Evolutionary conservation across 2,113 vertebrate species (phyloP).

Genomic region (Rhinolophus ferrumequinum): DNA sequence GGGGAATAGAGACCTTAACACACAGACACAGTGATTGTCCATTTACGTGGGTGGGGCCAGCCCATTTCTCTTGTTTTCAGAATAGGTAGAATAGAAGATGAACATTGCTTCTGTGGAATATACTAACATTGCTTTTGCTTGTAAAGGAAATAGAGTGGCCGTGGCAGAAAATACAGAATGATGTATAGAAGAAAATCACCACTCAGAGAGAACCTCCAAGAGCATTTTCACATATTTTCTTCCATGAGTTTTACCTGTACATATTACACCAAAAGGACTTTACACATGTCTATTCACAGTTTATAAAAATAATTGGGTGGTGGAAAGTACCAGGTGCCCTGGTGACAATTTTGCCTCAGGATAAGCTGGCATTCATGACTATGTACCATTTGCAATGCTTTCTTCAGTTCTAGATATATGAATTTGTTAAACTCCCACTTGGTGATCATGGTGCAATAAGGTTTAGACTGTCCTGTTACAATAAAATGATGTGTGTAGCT

Average conservation of each 20-base stretch:
- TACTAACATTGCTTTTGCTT: not conserved
- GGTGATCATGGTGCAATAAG: not conserved
- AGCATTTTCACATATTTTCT: not conserved
- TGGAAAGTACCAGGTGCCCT: not conserved
- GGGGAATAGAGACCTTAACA: not conserved
- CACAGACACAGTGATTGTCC: not conserved
- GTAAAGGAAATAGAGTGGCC: not conserved
- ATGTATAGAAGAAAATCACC: not conserved
- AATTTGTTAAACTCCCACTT: not conserved
- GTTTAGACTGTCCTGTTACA: not conserved
- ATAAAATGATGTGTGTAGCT: not conserved
- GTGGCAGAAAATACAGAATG: not conserved
- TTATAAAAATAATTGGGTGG: not conserved
- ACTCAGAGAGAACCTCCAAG: not conserved
- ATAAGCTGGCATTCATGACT: not conserved
- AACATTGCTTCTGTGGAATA: not conserved
- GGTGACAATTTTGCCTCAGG: not conserved
- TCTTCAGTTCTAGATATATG: constrained; percentile 16
- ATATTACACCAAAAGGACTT: not conserved
- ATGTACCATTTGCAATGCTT: not conserved
- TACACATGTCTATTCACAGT: not conserved
- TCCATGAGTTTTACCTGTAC: not conserved
- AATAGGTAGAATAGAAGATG: not conserved
- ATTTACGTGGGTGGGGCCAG: not conserved
- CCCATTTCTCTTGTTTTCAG: not conserved